Percentiles rank a stretch among this genome's conserved stretches.
Conservation (phyloP, 92 coral and sea anemone species). For the Meandrina meandrites region DNA sequence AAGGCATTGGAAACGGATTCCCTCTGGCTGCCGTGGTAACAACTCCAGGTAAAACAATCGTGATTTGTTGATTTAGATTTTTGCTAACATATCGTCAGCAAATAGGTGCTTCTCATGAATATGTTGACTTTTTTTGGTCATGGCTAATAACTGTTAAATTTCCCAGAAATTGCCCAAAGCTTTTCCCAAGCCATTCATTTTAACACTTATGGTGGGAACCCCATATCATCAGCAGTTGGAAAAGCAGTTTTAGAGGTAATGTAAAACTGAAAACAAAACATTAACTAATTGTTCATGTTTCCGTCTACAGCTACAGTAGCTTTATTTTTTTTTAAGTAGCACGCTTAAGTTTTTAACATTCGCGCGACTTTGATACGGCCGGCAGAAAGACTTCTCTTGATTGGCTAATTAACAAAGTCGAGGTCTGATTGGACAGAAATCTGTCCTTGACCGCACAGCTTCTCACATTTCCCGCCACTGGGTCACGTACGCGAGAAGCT, state of each 20-base stretch:
- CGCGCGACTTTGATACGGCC: neutral
- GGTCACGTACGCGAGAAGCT: neutral
- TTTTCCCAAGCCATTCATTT: slow-evolving; percentile 89
- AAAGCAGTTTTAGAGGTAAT: slow-evolving; percentile 94
- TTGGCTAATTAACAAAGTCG: neutral
- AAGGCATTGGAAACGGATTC: slow-evolving; percentile 96
- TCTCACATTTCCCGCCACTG: neutral
- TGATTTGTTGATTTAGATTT: neutral
- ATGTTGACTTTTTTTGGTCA: neutral
- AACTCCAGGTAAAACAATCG: slow-evolving; percentile 79
- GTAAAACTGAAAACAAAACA: neutral
- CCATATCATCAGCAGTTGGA: slow-evolving; percentile 90
- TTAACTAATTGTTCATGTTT: too few relatives aligned
- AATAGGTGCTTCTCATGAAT: neutral
- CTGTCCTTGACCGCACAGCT: neutral
- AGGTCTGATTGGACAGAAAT: neutral
- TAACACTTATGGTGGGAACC: slow-evolving; percentile 97
- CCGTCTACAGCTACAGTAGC: neutral
- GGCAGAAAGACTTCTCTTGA: neutral
- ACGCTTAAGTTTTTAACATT: neutral
- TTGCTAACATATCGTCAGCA: neutral
- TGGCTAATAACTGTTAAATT: too few relatives aligned
- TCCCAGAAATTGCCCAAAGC: slow-evolving; percentile 88
- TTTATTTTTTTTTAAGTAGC: neutral
- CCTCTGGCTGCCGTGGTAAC: slow-evolving; percentile 97